Evolutionary conservation across 2,797 vertebrate genomes (phyloP), one percentile per base, ranked within the genome.

Genomic region (Propithecus deckenii): DNA sequence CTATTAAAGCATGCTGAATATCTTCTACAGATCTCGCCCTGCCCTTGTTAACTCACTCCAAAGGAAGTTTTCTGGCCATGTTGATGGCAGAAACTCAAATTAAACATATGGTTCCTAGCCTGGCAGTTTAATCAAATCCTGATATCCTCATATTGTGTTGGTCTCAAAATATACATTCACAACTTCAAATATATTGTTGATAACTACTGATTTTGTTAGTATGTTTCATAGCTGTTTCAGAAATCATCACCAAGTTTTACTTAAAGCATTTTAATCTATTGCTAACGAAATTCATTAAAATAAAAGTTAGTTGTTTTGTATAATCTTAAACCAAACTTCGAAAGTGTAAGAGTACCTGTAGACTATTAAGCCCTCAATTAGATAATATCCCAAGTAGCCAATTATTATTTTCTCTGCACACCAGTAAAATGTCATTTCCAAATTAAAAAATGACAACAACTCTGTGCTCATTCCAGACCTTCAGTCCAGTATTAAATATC

Each of bases 341-440:
- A 43, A 85, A 89, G 22, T 25, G 0, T 13, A 92, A 81, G 20
- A 91, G 32, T 32, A 17, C 4, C 10, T 30, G 1, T 57, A 46
- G 50, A 46, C n/a, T 86, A 50, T 50, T 75, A 78, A 80, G 2
- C 15, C 14, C 14, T 59, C 41, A 74, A 41, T 84, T 84, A 91
- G 32, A 32, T 93, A 96, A 72, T 23, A 7, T 65, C 32, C 71
- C 59, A 84, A 52, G 25, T 30, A 85, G 22, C 28, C 52, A 95
- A 78, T 46, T 92, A 65, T 38, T 41, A 18, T 59, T 86, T 78
- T 85, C 59, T 18, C 48, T 87, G 2, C 15, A 38, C 69, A 23
- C 55, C 61, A 91, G 10, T 67, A 43, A 96, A 95, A 79, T 90
- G 32, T 2, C 43, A 85, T 87, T 92, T 92, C 46, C 78, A 89